These are phyloP conservation scores for Aleiodes sp. DNA, from an alignment of 1,140 invertebrate species.

Conservation along the genomic window DNA sequence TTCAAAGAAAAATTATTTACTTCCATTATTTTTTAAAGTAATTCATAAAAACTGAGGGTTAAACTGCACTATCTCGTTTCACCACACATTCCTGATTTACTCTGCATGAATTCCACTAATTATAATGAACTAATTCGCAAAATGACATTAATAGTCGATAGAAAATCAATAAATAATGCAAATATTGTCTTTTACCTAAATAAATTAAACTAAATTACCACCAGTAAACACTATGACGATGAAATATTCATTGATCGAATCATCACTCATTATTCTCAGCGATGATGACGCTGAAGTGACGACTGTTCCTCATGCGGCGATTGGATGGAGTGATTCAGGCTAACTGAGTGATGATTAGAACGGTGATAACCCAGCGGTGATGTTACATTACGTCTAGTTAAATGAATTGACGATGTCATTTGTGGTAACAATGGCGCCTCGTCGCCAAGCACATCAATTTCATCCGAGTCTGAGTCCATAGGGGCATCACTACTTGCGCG, in stretches of 20 bases:
- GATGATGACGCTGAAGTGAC: slow-evolving; percentile 59
- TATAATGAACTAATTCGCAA: too few species aligned
- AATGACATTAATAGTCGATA: too few species aligned
- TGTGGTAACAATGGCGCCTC: slow-evolving; percentile 49
- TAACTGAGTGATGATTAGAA: slow-evolving; percentile 35
- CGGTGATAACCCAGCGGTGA: slow-evolving; percentile 43
- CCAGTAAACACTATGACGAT: background rate
- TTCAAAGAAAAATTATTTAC: too few species aligned
- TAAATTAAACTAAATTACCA: background rate
- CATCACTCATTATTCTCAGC: slow-evolving; percentile 46
- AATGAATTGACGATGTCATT: slow-evolving; percentile 36
- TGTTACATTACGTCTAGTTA: slow-evolving; percentile 46
- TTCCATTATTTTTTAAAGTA: too few species aligned
- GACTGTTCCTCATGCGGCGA: slow-evolving; percentile 47
- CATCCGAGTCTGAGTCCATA: slow-evolving; percentile 58
- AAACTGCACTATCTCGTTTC: too few species aligned
- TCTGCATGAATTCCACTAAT: too few species aligned
- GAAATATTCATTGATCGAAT: background rate
- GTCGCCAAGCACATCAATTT: slow-evolving; percentile 62
- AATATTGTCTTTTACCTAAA: background rate
- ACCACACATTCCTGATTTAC: too few species aligned
- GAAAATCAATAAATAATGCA: background rate
- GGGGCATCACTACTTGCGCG: slow-evolving; percentile 58
- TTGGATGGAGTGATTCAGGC: slow-evolving; percentile 44
- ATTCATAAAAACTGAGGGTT: too few species aligned